Evolutionary conservation across 2,888 invertebrate genomes (phyloP).

Genomic region (Dermolepida albohirtum): DNA sequence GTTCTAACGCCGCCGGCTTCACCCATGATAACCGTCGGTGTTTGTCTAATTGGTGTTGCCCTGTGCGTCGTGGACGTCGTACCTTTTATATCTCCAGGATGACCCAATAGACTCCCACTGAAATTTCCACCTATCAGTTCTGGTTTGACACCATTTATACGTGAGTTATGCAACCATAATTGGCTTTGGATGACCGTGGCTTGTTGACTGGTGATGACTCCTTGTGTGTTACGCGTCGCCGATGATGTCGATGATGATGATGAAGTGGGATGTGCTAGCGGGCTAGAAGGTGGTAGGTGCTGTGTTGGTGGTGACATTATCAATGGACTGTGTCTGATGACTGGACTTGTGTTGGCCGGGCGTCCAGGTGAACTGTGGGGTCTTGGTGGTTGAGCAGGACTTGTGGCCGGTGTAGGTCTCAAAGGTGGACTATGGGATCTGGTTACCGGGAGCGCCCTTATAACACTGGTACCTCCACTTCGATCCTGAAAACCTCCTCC

Average conservation of each 20-base stretch:
- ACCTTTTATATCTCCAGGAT: conserved; percentile 56
- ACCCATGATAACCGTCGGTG: conserved; percentile 93
- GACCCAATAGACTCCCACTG: conserved; percentile 54
- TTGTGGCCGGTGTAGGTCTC: conserved; percentile 59
- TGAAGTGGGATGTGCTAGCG: conserved; percentile 60
- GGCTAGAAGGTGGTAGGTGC: conserved; percentile 57
- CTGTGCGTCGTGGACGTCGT: conserved; percentile 35
- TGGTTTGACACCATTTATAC: conserved; percentile 84
- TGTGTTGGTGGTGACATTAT: conserved; percentile 53
- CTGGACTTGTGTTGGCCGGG: conserved; percentile 61
- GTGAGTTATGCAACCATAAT: conserved; percentile 66
- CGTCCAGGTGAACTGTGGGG: conserved; percentile 64
- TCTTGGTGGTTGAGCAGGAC: conserved; percentile 62
- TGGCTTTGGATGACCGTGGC: conserved; percentile 58
- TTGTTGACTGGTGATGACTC: conserved; percentile 60
- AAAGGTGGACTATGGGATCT: conserved; percentile 62
- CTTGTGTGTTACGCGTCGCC: conserved; percentile 45
- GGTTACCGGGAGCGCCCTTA: conserved; percentile 58
- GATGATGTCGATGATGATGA: conserved; percentile 55
- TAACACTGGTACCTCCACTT: conserved; percentile 59
- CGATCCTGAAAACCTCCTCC: conserved; percentile 58
- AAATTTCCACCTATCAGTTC: conserved; percentile 79
- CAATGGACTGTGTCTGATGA: conserved; percentile 60
- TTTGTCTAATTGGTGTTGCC: conserved; percentile 67
- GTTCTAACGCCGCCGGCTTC: conserved; percentile 88